Evolutionary conservation across 2,113 vertebrate genomes (phyloP).

Genomic region (Onychostoma macrolepis): DNA sequence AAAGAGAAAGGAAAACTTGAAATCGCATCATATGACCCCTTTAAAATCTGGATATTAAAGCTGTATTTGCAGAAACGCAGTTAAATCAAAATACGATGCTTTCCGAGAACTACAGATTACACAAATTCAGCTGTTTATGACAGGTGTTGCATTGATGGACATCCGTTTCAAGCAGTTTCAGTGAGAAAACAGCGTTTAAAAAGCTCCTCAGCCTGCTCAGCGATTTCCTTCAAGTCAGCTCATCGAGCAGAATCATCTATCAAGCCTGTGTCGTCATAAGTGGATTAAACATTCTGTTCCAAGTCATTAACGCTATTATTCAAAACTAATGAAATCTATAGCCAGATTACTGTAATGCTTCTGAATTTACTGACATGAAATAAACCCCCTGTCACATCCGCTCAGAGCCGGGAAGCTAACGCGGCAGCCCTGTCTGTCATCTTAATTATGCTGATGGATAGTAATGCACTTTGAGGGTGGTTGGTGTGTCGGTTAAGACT

Average conservation of each 20-base stretch:
- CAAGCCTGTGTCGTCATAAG: conserved; percentile 57
- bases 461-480: conserved; percentile 53
- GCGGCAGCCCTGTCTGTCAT: conserved; percentile 53
- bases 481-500: conserved; percentile 41
- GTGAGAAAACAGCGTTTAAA: not conserved
- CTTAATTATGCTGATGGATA: conserved; percentile 61
- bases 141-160: not conserved
- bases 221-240: conserved; percentile 25
- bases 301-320: conserved; percentile 62
- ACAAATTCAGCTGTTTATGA: not conserved
- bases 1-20: too few species aligned
- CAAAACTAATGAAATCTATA: conserved; percentile 62
- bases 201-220: not conserved
- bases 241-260: conserved; percentile 56
- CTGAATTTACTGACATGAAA: conserved; percentile 63
- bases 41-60: not conserved
- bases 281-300: conserved; percentile 64
- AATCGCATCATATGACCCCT: too few species aligned
- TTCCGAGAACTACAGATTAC: not conserved
- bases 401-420: conserved; percentile 48
- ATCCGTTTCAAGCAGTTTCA: not conserved
- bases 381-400: conserved; percentile 59
- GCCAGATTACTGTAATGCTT: conserved; percentile 61
- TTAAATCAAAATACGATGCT: not conserved
- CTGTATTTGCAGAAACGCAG: not conserved